Evolutionary conservation across 2,113 vertebrate genomes (phyloP).

Genomic region (Callaeas wilsoni): DNA sequence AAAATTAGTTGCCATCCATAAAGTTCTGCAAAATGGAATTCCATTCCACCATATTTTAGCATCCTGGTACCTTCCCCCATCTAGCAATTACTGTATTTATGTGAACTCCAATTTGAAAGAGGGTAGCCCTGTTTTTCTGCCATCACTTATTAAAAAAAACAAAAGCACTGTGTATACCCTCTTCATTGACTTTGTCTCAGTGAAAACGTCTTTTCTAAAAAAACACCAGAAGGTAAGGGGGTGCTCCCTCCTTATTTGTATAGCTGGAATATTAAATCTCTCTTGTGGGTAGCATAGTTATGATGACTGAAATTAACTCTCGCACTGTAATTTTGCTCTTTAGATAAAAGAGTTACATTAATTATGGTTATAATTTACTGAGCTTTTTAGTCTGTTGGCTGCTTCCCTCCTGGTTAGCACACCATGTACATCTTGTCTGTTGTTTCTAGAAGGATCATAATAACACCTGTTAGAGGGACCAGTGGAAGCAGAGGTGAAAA

Average conservation of each 20-base stretch:
- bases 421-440: not conserved
- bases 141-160: not conserved
- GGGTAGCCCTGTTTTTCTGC: not conserved
- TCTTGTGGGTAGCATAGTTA: not conserved
- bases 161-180: not conserved
- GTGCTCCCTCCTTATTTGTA: not conserved
- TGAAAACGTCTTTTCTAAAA: not conserved
- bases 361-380: not conserved
- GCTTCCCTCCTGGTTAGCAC: not conserved
- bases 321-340: not conserved
- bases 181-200: not conserved
- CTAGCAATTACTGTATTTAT: not conserved
- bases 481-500: not conserved
- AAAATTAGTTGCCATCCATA: not conserved
- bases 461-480: not conserved
- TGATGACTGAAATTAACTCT: not conserved
- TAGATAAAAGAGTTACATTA: not conserved
- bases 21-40: not conserved
- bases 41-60: not conserved
- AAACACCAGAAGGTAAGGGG: rapidly evolving
- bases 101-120: not conserved
- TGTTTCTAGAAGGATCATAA: not conserved
- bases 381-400: not conserved
- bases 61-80: not conserved
- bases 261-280: not conserved